Percentiles rank a stretch among this genome's conserved stretches.
Conservation (phyloP, 2,113 vertebrate genomes). For the Myiopsitta monachus region DNA sequence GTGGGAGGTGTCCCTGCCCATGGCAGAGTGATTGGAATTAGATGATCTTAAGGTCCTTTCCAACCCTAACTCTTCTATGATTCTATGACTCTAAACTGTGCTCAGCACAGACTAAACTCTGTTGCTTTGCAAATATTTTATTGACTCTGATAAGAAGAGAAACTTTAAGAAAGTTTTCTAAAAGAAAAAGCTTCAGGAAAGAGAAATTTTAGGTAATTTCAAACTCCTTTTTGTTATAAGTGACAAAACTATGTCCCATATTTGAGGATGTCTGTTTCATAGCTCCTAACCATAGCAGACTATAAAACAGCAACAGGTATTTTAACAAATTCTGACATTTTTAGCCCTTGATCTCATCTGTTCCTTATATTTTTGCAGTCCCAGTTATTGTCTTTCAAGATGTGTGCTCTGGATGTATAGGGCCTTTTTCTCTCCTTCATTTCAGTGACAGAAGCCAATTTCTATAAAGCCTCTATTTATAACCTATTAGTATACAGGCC, state of each 20-base stretch:
- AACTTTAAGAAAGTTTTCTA: not conserved
- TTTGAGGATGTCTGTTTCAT: not conserved
- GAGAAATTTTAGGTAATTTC: not conserved
- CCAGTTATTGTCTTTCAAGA: not conserved
- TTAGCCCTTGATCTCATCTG: not conserved
- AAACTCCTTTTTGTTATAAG: not conserved
- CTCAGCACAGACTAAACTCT: not conserved
- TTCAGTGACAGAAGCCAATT: not conserved
- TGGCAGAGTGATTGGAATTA: too few species aligned
- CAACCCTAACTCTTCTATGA: too few species aligned
- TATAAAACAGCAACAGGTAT: not conserved
- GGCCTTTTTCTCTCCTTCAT: not conserved
- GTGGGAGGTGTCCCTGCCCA: too few species aligned
- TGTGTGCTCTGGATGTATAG: not conserved
- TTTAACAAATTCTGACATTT: not conserved
- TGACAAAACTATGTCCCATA: not conserved
- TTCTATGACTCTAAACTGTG: not conserved
- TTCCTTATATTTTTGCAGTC: constrained; percentile 2
- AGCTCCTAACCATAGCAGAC: not conserved
- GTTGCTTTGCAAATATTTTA: not conserved
- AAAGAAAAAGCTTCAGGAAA: not conserved
- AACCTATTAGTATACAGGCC: not conserved
- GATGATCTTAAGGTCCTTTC: too few species aligned
- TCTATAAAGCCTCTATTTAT: not conserved
- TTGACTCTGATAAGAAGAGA: not conserved